Conservation (phyloP, 2,113 vertebrate genomes). For the Lamprologus ornatipinnis region DNA sequence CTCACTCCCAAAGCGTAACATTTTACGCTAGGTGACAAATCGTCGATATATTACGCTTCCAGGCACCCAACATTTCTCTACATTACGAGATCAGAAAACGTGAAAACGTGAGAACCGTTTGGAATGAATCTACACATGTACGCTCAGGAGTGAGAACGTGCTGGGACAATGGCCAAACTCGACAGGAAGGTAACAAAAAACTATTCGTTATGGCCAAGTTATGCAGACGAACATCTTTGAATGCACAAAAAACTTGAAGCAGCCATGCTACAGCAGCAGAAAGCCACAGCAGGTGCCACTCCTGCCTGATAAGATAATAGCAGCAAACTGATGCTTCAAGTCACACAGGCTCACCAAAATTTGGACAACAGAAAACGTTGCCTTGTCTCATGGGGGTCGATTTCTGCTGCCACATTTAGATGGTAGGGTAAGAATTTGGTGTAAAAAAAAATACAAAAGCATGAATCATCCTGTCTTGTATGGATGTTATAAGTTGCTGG, state of each 20-base stretch:
- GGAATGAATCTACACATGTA: neutral
- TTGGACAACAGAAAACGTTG: neutral
- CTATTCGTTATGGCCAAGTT: neutral
- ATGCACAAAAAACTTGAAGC: neutral
- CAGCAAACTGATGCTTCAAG: neutral
- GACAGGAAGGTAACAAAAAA: neutral
- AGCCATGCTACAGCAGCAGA: neutral
- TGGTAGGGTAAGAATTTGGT: neutral
- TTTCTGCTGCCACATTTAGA: neutral
- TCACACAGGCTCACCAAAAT: neutral
- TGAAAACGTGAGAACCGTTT: rapidly evolving
- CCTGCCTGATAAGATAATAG: neutral
- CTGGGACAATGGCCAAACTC: neutral
- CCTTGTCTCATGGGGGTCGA: neutral
- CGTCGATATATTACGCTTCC: neutral
- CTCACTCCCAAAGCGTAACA: neutral
- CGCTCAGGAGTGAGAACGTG: neutral
- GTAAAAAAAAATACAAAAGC: neutral
- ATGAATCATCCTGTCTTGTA: neutral
- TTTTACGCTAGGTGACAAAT: neutral
- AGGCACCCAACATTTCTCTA: neutral
- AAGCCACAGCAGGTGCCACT: neutral
- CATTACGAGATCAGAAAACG: neutral
- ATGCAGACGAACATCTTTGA: neutral
- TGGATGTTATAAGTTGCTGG: neutral